Evolutionary conservation across 2,113 vertebrate genomes (phyloP).

Genomic region (Odobenus rosmarus): DNA sequence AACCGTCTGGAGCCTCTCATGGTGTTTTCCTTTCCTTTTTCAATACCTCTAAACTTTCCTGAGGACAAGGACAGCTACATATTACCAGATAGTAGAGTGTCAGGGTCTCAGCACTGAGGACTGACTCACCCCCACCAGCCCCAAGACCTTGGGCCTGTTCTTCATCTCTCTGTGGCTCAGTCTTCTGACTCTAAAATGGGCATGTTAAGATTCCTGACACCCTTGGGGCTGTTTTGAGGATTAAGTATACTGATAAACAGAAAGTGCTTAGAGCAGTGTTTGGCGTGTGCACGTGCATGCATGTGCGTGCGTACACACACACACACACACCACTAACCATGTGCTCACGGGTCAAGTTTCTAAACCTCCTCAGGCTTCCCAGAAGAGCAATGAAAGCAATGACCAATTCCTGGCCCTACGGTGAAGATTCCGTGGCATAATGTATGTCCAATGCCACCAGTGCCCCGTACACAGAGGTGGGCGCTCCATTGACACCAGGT

Average conservation of each 20-base stretch:
- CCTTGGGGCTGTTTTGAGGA: not conserved
- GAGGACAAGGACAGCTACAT: not conserved
- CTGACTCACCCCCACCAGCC: not conserved
- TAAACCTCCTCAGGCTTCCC: not conserved
- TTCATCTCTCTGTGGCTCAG: not conserved
- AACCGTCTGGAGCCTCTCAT: not conserved
- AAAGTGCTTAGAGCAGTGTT: not conserved
- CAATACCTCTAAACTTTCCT: not conserved
- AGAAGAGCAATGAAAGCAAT: not conserved
- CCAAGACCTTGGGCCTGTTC: not conserved
- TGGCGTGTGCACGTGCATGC: fast-evolving
- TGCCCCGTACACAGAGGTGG: fast-evolving
- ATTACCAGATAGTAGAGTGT: not conserved
- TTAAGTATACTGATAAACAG: not conserved
- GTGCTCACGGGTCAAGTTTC: not conserved
- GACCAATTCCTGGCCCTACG: fast-evolving
- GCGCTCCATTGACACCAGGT: not conserved
- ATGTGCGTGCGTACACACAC: fast-evolving
- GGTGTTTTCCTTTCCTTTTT: not conserved
- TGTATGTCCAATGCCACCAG: not conserved
- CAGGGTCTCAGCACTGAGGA: not conserved
- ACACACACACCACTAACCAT: not conserved
- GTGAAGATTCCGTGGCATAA: not conserved
- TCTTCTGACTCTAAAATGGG: not conserved
- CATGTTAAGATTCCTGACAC: not conserved